phyloP scores from a whole-genome alignment of 2,797 vertebrate genomes.

The Cirrhinus mrigala region DNA sequence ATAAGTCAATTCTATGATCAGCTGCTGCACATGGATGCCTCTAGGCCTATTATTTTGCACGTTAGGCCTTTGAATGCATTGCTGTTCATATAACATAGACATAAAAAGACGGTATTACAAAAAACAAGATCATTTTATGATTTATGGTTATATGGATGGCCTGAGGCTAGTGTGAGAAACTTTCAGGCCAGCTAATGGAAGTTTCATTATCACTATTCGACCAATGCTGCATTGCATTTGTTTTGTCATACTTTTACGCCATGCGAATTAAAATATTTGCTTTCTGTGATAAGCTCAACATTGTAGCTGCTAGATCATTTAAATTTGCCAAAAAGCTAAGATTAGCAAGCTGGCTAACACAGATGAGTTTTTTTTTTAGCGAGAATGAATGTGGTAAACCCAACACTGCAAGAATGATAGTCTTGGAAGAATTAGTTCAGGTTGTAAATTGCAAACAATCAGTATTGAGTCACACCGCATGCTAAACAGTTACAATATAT shows the following conservation, averaged over 20 bases:
- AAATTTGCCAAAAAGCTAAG: background rate
- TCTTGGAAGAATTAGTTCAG: background rate
- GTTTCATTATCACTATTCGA: background rate
- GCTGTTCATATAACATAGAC: background rate
- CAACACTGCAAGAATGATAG: background rate
- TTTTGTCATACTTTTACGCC: background rate
- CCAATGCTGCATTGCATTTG: background rate
- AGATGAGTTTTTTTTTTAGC: background rate
- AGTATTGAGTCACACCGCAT: background rate
- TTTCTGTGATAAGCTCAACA: background rate
- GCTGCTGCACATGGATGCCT: background rate
- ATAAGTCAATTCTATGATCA: background rate
- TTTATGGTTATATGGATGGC: background rate
- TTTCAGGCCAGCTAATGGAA: background rate
- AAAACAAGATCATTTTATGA: background rate
- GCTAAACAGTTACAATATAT: background rate
- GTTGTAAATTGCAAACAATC: background rate
- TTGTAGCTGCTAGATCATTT: background rate
- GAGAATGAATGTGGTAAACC: background rate
- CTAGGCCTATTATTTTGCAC: background rate
- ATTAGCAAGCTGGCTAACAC: no score
- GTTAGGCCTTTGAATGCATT: background rate
- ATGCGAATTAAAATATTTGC: background rate
- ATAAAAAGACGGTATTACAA: slow-evolving; percentile 1
- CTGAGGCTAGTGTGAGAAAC: background rate